phyloP scores from a whole-genome alignment of 2,797 vertebrate species.

The Paratrypauchen microcephalus region DNA sequence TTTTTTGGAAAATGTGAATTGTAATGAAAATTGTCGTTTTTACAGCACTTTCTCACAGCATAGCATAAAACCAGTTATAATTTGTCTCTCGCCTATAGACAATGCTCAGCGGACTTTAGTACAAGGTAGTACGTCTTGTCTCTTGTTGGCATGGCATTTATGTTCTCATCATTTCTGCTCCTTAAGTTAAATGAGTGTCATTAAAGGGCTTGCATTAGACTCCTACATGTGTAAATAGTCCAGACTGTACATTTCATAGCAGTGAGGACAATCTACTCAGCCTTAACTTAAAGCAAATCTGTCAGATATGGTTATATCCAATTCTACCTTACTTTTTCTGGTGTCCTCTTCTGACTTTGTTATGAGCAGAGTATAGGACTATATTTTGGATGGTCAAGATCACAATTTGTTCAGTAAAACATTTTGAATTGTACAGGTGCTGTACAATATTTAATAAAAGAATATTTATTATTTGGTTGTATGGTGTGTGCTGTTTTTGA shows the following conservation, averaged over 20 bases:
- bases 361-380: conserved; percentile 45
- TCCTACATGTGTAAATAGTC: conserved; percentile 14
- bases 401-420: conserved; percentile 75
- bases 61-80: background rate
- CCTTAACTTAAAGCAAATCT: conserved; percentile 51
- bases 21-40: background rate
- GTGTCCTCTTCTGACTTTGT: conserved; percentile 26
- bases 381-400: conserved; percentile 50
- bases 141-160: background rate
- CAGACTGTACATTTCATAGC: conserved; percentile 24
- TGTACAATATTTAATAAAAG: conserved; percentile 96
- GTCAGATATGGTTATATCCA: conserved; percentile 10
- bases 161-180: background rate
- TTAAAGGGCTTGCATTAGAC: conserved; percentile 8
- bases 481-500: background rate
- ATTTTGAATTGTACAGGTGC: conserved; percentile 70
- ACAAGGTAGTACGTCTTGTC: background rate
- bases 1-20: too few relatives aligned
- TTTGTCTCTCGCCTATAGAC: background rate
- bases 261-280: conserved; percentile 60
- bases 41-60: background rate
- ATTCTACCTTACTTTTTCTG: conserved; percentile 22
- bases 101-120: background rate
- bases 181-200: conserved; percentile 5
- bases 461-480: conserved; percentile 87